Conservation (phyloP, 2,888 invertebrate genomes). For the Plemyria rubiginata region DNA sequence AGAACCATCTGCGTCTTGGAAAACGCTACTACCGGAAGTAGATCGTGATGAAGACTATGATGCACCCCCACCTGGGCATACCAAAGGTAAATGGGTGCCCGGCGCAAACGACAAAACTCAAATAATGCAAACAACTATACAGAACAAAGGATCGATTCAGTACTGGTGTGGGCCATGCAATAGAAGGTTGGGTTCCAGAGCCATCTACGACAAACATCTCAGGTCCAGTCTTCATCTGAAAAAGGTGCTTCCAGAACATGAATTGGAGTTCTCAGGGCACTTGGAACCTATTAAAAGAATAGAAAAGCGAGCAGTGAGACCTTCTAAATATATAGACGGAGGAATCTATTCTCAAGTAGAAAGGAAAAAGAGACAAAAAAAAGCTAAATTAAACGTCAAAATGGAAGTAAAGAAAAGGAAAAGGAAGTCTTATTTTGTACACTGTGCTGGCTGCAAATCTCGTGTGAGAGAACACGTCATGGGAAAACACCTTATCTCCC, state of each 20-base stretch:
- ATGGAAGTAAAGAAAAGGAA: conserved; percentile 74
- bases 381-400: conserved; percentile 52
- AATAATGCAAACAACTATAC: conserved; percentile 82
- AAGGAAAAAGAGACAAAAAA: conserved; percentile 49
- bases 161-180: conserved; percentile 94
- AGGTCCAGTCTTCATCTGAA: conserved; percentile 89
- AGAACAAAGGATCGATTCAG: conserved; percentile 82
- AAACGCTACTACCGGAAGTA: conserved; percentile 69
- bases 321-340: conserved; percentile 67
- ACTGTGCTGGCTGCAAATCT: conserved; percentile 90
- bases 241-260: conserved; percentile 87
- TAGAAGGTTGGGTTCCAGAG: conserved; percentile 88
- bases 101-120: conserved; percentile 84
- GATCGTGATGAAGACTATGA: conserved; percentile 81
- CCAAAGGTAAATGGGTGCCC: conserved; percentile 93
- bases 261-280: conserved; percentile 86
- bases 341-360: conserved; percentile 59
- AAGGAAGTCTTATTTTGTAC: conserved; percentile 85
- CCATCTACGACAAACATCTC: conserved; percentile 91
- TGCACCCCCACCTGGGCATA: conserved; percentile 88
- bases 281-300: conserved; percentile 61
- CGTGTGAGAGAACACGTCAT: conserved; percentile 88
- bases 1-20: conserved; percentile 87
- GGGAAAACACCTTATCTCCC: conserved; percentile 94
- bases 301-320: conserved; percentile 66